Evolutionary conservation across 92 coral and sea anemone genomes (phyloP).

Genomic region (Siderastrea radians): DNA sequence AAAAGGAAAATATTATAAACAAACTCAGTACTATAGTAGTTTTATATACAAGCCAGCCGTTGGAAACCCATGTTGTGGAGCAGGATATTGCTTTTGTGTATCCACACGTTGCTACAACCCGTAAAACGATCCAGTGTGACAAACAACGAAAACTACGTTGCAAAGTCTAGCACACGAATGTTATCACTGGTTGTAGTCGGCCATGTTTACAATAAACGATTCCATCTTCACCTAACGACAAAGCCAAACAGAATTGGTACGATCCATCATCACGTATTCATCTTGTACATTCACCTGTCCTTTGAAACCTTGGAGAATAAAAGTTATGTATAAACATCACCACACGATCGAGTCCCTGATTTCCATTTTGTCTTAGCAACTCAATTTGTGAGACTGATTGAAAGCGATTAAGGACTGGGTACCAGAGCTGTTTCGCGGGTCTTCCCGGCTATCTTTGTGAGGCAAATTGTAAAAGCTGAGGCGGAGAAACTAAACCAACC

Average conservation of each 20-base stretch:
- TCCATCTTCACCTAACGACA: conserved; percentile 11
- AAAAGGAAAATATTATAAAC: neutral
- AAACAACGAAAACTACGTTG: neutral
- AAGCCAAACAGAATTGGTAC: conserved; percentile 7
- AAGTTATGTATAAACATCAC: neutral
- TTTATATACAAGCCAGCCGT: neutral
- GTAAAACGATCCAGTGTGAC: neutral
- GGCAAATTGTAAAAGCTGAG: too few relatives aligned
- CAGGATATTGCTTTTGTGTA: conserved; percentile 1
- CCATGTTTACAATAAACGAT: neutral
- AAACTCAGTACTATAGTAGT: neutral
- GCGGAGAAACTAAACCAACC: too few relatives aligned
- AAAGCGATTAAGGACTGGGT: neutral
- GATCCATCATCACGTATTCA: neutral
- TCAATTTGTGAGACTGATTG: neutral
- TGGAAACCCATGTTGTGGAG: neutral
- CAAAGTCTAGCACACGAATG: too few relatives aligned
- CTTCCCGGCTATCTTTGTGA: too few relatives aligned
- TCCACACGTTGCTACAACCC: neutral
- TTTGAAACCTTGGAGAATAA: neutral
- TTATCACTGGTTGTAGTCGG: neutral
- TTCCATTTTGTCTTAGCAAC: conserved; percentile 6
- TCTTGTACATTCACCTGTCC: conserved; percentile 39
- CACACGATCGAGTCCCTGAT: neutral
- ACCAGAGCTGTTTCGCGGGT: neutral